A percentile compares a stretch with the other conserved stretches of the same genome.
These are phyloP conservation scores for Macaria notata DNA, from an alignment of 2,888 invertebrate species.

Conservation along the genomic window DNA sequence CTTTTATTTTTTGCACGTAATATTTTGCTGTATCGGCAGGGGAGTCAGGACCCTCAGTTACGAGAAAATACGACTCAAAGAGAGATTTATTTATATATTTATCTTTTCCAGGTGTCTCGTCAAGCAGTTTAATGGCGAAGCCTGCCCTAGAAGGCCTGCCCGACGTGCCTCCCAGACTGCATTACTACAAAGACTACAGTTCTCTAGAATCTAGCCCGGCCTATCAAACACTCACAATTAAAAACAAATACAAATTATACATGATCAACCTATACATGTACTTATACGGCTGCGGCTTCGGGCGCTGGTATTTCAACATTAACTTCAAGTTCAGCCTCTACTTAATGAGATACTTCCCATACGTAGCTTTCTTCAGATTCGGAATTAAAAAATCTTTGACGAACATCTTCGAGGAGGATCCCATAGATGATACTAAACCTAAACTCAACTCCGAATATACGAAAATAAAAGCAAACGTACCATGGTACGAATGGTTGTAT, in stretches of 20 bases:
- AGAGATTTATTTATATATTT: too few species aligned
- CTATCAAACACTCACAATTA: constrained; percentile 62
- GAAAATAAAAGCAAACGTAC: constrained; percentile 36
- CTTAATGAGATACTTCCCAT: constrained; percentile 86
- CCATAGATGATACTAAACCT: constrained; percentile 54
- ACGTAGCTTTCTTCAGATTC: constrained; percentile 85
- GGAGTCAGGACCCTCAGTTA: too few species aligned
- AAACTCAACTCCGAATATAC: constrained; percentile 61
- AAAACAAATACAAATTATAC: constrained; percentile 53
- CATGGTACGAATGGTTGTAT: constrained; percentile 52
- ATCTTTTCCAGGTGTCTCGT: constrained; percentile 53
- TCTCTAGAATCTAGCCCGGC: constrained; percentile 63
- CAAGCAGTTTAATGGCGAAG: constrained; percentile 46
- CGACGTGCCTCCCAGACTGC: constrained; percentile 42
- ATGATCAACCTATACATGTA: constrained; percentile 37
- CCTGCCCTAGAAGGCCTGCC: constrained; percentile 54
- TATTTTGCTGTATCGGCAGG: too few species aligned
- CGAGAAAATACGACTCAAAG: too few species aligned
- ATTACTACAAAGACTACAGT: constrained; percentile 68
- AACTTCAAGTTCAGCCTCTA: constrained; percentile 82
- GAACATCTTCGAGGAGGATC: constrained; percentile 76
- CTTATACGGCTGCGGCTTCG: constrained; percentile 71
- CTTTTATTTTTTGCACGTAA: too few species aligned
- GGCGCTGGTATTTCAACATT: constrained; percentile 84
- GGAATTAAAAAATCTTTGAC: constrained; percentile 84